Percentiles rank a stretch among this genome's conserved stretches.
Evolutionary conservation across 1,140 invertebrate species (phyloP).

Genomic region (Globodera rostochiensis): DNA sequence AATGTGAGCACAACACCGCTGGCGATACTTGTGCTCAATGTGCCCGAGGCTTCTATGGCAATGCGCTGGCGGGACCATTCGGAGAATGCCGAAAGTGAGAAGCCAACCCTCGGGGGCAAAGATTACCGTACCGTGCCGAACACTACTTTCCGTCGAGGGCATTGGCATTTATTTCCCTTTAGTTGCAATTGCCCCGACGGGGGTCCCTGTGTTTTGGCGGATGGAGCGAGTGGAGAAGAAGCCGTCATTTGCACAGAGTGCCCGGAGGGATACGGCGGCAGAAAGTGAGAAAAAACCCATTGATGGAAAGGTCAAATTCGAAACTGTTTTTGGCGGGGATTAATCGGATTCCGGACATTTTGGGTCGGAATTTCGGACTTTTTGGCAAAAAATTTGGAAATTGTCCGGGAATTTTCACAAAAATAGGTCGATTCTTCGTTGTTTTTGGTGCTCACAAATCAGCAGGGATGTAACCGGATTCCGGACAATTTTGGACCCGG

Average conservation of each 20-base stretch:
- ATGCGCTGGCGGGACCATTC: conserved; percentile 81
- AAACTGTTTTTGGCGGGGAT: too few species aligned
- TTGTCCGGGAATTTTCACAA: too few species aligned
- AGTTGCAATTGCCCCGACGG: conserved; percentile 84
- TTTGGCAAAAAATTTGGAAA: too few species aligned
- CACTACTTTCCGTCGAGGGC: not conserved
- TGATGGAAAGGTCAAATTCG: too few species aligned
- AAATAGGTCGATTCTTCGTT: too few species aligned
- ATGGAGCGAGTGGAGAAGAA: conserved; percentile 69
- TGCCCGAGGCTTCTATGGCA: conserved; percentile 88
- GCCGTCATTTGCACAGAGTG: conserved; percentile 89
- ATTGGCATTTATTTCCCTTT: not conserved
- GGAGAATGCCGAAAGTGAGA: conserved; percentile 81
- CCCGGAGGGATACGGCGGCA: conserved; percentile 85
- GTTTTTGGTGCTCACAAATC: not conserved
- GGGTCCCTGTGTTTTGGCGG: conserved; percentile 87
- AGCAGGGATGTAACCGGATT: too few species aligned
- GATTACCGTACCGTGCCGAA: not conserved
- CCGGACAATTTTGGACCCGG: too few species aligned
- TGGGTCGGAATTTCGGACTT: too few species aligned
- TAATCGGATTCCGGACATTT: too few species aligned
- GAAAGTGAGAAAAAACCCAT: conserved; percentile 46
- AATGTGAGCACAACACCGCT: conserved; percentile 49
- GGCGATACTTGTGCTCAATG: conserved; percentile 85
- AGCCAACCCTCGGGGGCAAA: too few species aligned